phyloP scores from a whole-genome alignment of 2,888 invertebrate species.

The Archaeoteleia sp. region DNA sequence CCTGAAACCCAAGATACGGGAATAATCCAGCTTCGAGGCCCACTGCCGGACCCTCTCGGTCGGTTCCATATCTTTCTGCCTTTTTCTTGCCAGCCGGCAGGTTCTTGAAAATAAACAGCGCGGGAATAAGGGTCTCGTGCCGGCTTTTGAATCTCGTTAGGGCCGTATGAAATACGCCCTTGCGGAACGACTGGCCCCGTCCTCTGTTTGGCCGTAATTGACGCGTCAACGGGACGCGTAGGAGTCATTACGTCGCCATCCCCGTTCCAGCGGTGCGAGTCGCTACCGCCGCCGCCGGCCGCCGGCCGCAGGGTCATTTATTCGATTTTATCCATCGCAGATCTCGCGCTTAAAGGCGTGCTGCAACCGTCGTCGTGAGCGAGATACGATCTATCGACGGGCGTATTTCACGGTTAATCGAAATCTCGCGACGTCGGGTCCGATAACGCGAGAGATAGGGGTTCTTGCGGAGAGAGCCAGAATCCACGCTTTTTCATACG shows the following conservation, averaged over 20 bases:
- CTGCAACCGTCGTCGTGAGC: constrained; percentile 41
- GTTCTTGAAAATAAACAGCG: neutral
- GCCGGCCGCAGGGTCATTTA: constrained; percentile 48
- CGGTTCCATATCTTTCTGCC: constrained; percentile 15
- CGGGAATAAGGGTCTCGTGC: constrained; percentile 12
- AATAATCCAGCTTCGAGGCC: constrained; percentile 19
- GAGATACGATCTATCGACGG: constrained; percentile 52
- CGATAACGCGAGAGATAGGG: constrained; percentile 33
- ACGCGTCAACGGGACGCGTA: constrained; percentile 54
- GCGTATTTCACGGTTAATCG: constrained; percentile 52
- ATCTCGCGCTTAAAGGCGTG: constrained; percentile 52
- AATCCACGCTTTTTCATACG: constrained; percentile 8
- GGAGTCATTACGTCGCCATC: constrained; percentile 46
- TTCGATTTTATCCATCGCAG: constrained; percentile 59
- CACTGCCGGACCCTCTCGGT: constrained; percentile 11
- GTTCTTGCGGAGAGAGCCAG: constrained; percentile 2
- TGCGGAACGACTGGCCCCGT: constrained; percentile 21
- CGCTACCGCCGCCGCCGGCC: constrained; percentile 30
- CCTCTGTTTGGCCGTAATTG: constrained; percentile 47
- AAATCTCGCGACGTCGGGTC: constrained; percentile 38
- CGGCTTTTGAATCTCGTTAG: constrained; percentile 42
- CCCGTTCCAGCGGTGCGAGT: constrained; percentile 37
- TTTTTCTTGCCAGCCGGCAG: neutral
- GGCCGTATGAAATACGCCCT: constrained; percentile 37
- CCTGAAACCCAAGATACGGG: constrained; percentile 32